These are phyloP conservation scores for Aurelia sp. DNA, from an alignment of 30 jellyfish, hydroid and myxozoan genomes.

Conservation along the genomic window DNA sequence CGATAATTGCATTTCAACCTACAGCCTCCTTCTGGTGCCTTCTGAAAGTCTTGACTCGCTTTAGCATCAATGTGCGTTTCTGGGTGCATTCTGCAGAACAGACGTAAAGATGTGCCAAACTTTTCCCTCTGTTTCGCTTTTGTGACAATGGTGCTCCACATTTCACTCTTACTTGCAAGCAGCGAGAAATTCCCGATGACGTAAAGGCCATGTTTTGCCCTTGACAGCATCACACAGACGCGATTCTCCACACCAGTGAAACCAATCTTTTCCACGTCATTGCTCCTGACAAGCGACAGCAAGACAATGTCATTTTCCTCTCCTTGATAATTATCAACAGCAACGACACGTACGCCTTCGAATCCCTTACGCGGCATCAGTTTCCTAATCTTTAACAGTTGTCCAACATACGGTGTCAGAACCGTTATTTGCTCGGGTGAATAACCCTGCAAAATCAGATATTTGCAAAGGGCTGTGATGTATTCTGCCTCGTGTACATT, in stretches of 20 bases:
- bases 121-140: conserved; percentile 4
- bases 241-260: conserved; percentile 69
- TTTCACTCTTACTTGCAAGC: conserved; percentile 36
- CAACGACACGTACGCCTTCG: conserved; percentile 77
- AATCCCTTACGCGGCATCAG: conserved; percentile 48
- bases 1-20: conserved; percentile 39
- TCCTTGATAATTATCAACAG: conserved; percentile 86
- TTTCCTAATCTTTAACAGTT: conserved; percentile 40
- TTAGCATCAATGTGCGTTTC: conserved; percentile 25
- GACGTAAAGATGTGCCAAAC: conserved; percentile 31
- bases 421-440: conserved; percentile 51
- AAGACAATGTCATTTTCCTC: conserved; percentile 83
- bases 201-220: conserved; percentile 78
- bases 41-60: conserved; percentile 30
- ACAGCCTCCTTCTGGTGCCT: conserved; percentile 93
- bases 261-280: conserved; percentile 55
- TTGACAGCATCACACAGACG: conserved; percentile 73
- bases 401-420: conserved; percentile 76
- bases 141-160: conserved; percentile 53
- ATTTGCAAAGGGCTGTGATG: conserved; percentile 59
- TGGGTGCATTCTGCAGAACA: conserved; percentile 77
- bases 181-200: conserved; percentile 80
- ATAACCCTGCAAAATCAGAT: conserved; percentile 80
- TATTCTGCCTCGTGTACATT: conserved; percentile 71
- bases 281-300: conserved; percentile 79